Percentiles rank a stretch among this genome's conserved stretches.
Evolutionary conservation across 2,888 invertebrate species (phyloP).

Genomic region (Zygaena filipendulae): DNA sequence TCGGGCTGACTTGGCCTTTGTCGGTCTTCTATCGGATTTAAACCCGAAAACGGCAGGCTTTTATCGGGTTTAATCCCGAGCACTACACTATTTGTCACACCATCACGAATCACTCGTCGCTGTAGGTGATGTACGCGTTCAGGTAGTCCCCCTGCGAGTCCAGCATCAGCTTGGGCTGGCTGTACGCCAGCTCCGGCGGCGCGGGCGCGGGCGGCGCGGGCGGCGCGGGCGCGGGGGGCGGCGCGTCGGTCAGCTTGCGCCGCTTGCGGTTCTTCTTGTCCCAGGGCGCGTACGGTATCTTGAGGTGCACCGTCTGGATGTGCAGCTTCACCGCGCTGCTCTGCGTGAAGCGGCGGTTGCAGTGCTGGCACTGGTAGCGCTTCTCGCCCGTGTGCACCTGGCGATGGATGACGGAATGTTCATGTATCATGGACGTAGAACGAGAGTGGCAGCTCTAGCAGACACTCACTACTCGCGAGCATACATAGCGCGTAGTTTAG

Average conservation of each 20-base stretch:
- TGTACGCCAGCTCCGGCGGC: constrained; percentile 6
- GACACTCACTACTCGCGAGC: no score
- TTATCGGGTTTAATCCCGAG: no score
- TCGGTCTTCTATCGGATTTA: no score
- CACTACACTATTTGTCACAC: background rate
- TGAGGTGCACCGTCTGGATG: constrained; percentile 58
- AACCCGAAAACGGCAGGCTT: no score
- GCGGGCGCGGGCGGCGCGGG: constrained; percentile 6
- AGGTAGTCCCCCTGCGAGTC: constrained; percentile 41
- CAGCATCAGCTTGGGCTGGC: constrained; percentile 27
- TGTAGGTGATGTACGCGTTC: constrained; percentile 44
- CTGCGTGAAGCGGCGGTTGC: constrained; percentile 54
- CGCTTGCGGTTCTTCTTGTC: constrained; percentile 51
- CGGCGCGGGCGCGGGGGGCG: constrained; percentile 15
- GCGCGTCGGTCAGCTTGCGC: constrained; percentile 31
- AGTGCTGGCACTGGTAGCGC: constrained; percentile 53
- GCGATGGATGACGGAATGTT: constrained; percentile 4
- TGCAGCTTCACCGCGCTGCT: constrained; percentile 58
- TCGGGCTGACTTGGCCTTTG: no score
- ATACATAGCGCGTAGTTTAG: no score
- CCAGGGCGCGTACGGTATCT: constrained; percentile 62
- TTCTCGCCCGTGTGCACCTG: constrained; percentile 61
- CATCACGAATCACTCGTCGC: constrained; percentile 25
- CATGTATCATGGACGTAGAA: no score
- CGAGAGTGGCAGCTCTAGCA: background rate